Percentiles rank a stretch among this genome's conserved stretches.
These are phyloP conservation scores for Gymnoscopelus braueri DNA, from an alignment of 2,797 vertebrate genomes.

Conservation along the genomic window DNA sequence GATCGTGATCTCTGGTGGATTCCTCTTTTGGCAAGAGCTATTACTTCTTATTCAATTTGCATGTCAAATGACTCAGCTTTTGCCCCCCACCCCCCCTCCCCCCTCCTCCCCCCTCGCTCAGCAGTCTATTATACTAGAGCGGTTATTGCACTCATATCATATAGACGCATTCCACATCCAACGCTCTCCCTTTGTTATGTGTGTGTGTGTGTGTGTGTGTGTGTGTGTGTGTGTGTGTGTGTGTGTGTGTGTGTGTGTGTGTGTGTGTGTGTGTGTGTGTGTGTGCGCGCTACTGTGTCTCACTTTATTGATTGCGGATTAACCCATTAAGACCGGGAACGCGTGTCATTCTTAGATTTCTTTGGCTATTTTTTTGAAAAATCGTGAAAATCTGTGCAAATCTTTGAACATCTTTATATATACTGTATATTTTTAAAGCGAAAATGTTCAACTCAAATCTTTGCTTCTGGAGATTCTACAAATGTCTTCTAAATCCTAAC, in stretches of 20 bases:
- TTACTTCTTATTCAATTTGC: constrained; percentile 75
- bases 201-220: neutral
- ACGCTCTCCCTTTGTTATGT: constrained; percentile 11
- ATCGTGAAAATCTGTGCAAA: too few species aligned
- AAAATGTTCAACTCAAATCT: too few species aligned
- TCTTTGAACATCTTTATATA: too few species aligned
- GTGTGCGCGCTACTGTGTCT: neutral
- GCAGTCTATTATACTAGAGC: constrained; percentile 61
- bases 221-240: neutral
- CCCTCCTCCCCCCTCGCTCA: constrained; percentile 23
- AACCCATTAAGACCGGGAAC: too few species aligned
- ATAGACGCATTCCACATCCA: constrained; percentile 53
- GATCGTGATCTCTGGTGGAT: constrained; percentile 63
- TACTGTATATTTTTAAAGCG: too few species aligned
- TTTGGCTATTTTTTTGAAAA: too few species aligned
- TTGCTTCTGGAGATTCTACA: too few species aligned
- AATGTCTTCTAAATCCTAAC: too few species aligned
- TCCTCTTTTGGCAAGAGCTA: constrained; percentile 47
- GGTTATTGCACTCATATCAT: constrained; percentile 41
- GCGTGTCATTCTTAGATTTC: too few species aligned
- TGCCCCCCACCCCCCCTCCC: neutral
- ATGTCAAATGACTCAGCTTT: constrained; percentile 67
- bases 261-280: constrained; percentile 12
- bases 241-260: constrained; percentile 2
- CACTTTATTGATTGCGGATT: too few species aligned